Base-by-base conservation (phyloP, 30 jellyfish, hydroid and myxozoan genomes). In the Aurelia aurita region DNA sequence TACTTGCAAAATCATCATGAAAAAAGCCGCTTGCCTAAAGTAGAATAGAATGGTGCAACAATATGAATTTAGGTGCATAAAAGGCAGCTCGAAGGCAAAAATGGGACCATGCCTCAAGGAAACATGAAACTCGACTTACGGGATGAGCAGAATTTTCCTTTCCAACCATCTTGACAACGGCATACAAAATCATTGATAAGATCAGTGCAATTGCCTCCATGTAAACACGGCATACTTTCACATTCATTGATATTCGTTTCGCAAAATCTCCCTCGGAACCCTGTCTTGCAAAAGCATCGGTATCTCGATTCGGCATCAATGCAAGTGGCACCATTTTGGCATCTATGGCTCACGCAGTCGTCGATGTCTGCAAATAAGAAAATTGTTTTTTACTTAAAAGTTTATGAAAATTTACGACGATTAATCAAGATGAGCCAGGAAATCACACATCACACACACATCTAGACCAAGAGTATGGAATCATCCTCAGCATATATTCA, bases 291-390 rank as follows among this genome's bases (percentile, higher is more conserved):
- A 32, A 74, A 27, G 77, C 98, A 95, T 27, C 77, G 71, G 90
- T 85, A 89, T n/a, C 89, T 61, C 28, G 97, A 70, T 1, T 16
- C 89, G 23, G 79, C 80, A 80, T 95, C 96, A 43, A 89, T 58
- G 80, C 99, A 95, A 5, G 95, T 85, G 39, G 96, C 97, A 29
- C 97, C 97, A 47, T 89, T 89, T 49, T 64, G 91, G 84, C 99
- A 95, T 25, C 57, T 59, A 62, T 89, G 85, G 49, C 57, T 57
- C 32, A 72, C 89, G 47, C 99, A 95, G 72, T 95, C 97, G 53
- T 95, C 91, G 23, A 89, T 89, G 45, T 95, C 96, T 88, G 35
- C 22, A 45, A 47, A 19, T 20, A 43, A 67, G 31, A 51, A 34
- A 10, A 39, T 39, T 39, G 51, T 39, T 39, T 15, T 6, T 39